Percentiles rank a stretch among this genome's conserved stretches.
phyloP scores from a whole-genome alignment of 2,888 invertebrate species.

The Seladonia tumulorum region DNA sequence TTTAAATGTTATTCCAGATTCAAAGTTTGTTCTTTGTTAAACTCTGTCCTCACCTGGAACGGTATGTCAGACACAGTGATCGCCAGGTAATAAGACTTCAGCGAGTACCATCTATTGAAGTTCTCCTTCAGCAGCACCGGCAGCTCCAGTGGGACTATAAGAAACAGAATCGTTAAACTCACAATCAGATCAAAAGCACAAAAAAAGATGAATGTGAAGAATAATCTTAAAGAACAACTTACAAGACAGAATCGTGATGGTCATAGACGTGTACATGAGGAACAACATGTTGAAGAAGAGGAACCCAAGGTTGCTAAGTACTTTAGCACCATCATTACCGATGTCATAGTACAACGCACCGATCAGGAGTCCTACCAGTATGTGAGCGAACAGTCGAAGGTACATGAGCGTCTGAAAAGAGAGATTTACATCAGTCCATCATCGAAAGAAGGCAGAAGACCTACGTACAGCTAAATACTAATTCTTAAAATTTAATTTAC shows the following conservation, averaged over 20 bases:
- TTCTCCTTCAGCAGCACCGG: slow-evolving; percentile 97
- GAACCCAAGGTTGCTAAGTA: slow-evolving; percentile 97
- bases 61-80: slow-evolving; percentile 98
- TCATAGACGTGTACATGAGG: slow-evolving; percentile 99
- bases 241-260: slow-evolving; percentile 99
- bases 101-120: slow-evolving; percentile 98
- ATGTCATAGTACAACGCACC: slow-evolving; percentile 98
- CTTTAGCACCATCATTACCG: slow-evolving; percentile 98
- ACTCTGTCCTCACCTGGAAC: slow-evolving; percentile 92
- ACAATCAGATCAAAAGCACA: background rate
- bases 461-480: too few relatives aligned
- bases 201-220: background rate
- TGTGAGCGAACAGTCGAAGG: slow-evolving; percentile 96
- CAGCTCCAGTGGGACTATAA: slow-evolving; percentile 96
- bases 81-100: slow-evolving; percentile 97
- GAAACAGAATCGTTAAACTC: background rate
- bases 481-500: too few relatives aligned
- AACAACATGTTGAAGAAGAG: slow-evolving; percentile 99
- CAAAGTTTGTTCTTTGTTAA: background rate
- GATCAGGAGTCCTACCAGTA: slow-evolving; percentile 96
- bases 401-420: slow-evolving; percentile 95
- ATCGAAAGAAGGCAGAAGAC: too few relatives aligned
- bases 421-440: background rate
- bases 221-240: slow-evolving; percentile 84
- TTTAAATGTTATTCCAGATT: background rate